phyloP scores from a whole-genome alignment of 2,888 invertebrate species.

The Clivina fossor region DNA sequence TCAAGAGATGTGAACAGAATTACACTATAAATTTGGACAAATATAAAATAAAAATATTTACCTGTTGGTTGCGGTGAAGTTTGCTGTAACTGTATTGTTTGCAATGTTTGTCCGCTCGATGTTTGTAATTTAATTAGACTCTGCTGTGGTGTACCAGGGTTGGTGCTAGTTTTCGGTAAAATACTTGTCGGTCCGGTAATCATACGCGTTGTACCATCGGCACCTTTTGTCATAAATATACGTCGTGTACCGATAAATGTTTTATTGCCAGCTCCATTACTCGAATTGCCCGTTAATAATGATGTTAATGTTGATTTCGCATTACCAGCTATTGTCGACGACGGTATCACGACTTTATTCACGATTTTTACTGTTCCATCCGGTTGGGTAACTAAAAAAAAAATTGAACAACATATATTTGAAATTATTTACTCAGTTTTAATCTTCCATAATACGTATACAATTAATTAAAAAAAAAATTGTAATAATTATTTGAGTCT shows the following conservation, averaged over 20 bases:
- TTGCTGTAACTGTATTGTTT: slow-evolving; percentile 54
- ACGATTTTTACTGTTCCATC: slow-evolving; percentile 68
- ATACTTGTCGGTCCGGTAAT: slow-evolving; percentile 62
- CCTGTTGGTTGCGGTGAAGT: slow-evolving; percentile 13
- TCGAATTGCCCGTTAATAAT: slow-evolving; percentile 61
- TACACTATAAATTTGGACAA: too few relatives aligned
- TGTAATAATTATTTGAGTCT: not conserved
- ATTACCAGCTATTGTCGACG: slow-evolving; percentile 55
- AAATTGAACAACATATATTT: not conserved
- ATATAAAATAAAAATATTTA: slow-evolving; percentile 12
- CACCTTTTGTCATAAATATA: slow-evolving; percentile 76
- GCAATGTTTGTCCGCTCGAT: slow-evolving; percentile 45
- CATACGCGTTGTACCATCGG: slow-evolving; percentile 67
- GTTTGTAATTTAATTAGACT: slow-evolving; percentile 58
- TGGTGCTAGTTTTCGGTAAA: slow-evolving; percentile 54
- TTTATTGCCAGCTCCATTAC: slow-evolving; percentile 62
- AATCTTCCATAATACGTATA: too few relatives aligned
- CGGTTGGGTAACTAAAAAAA: slow-evolving; percentile 51
- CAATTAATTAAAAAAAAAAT: not conserved
- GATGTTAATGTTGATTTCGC: slow-evolving; percentile 70
- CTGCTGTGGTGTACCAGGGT: slow-evolving; percentile 48
- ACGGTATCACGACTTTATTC: slow-evolving; percentile 65
- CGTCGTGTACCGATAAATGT: slow-evolving; percentile 65
- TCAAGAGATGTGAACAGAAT: too few relatives aligned
- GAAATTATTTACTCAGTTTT: not conserved